Evolutionary conservation across 2,888 invertebrate genomes (phyloP), one percentile per base, ranked within the genome.

Genomic region (Cyaniris semiargus): DNA sequence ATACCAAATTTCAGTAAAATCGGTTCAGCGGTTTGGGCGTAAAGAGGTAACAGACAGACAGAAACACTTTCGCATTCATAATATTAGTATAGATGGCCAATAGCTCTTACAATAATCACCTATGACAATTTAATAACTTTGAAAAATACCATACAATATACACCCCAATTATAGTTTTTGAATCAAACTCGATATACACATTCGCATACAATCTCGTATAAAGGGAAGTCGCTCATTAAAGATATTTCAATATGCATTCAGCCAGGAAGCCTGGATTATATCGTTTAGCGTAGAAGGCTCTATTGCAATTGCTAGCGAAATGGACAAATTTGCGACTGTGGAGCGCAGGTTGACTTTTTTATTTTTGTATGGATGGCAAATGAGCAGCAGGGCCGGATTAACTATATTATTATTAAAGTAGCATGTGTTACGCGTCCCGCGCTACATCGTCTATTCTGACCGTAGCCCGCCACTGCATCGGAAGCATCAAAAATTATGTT

Each of bases 171-270:
- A n/a, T n/a, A 8, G 2, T 58, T n/a, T 60, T 60, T 23, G 23
- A 66, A 66, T 66, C 6, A 66, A 31, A 66, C 27, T 31, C 66
- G 18, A 66, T 66, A 66, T 18, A 13, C 66, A 66, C 66, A 31
- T 66, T 31, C 66, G n/a, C n/a, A 60, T 60, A 60, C 60, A 60
- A 23, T 66, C 15, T 7, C 27, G 66, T 7, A 66, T 66, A 66
- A 66, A 31, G 15, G 66, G 66, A 66, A 66, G 66, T 31, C 66
- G 27, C 72, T 72, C 72, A 44, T 72, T 72, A 72, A 72, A 72
- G 72, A 72, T 72, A 44, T 72, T 72, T 72, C 48, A 72, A 72
- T 72, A 72, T 72, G 72, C 44, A 72, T 72, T 72, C 72, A 72
- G 23, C 48, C 44, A 13, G 27, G 27, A 31, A 66, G 27, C 18